Base-by-base conservation (phyloP, 1,140 invertebrate species). In the Listronotus oregonensis region DNA sequence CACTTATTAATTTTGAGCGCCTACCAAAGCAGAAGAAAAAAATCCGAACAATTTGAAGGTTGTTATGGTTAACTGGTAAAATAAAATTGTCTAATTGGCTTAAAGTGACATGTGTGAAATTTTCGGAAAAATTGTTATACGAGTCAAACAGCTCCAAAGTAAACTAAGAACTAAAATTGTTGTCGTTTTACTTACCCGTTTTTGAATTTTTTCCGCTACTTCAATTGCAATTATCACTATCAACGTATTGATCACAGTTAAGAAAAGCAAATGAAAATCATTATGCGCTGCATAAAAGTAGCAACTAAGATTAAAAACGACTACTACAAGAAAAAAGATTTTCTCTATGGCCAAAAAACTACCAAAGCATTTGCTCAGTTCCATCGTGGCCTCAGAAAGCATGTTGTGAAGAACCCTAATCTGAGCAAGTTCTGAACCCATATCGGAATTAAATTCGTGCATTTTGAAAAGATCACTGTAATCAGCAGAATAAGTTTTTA, bases 281-380 rank as follows among this genome's bases (percentile, higher is more conserved):
- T 56, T 40, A 34, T 15, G 15, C 3, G 17, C 7, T 6, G n/a
- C 21, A 15, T 17, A 31, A 3, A 64, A n/a, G 15, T 51, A 64
- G 18, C 21, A 55, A 31, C 61, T 64, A 12, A 64, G 18, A 40
- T 64, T 64, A n/a, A 57, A 18, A 37, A 64, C 51, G 11, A 56
- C 47, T 5, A 21, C 40, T 14, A 34, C 15, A 12, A 50, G 6
- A 10, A 51, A 42, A 50, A 64, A 64, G 6, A 55, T 46, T 34
- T 64, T 64, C 31, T 64, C 61, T 11, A 64, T 47, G 8, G 51
- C 52, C 18, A 64, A 12, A 21, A 64, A 55, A 17, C 21, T 47
- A 11, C 51, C 61, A 39, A 52, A 64, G 32, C 61, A 55, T 40
- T 64, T 64, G 17, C 42, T 40, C 7, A 64, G 27, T 27, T 64